These are phyloP conservation scores for Xiphydria camelus DNA, from an alignment of 2,888 invertebrate species.

Conservation along the genomic window DNA sequence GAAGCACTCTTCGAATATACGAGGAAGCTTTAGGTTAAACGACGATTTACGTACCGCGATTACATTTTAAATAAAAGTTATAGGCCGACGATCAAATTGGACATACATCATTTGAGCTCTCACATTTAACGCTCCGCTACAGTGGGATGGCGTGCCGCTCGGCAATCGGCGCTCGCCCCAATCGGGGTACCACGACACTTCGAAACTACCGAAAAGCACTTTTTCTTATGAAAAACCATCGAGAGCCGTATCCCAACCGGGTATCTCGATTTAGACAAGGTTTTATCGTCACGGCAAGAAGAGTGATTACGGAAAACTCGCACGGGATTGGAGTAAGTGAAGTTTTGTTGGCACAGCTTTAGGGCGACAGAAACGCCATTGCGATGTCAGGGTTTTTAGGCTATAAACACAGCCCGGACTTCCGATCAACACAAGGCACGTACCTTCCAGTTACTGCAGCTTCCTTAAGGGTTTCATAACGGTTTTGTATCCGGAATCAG, in stretches of 20 bases:
- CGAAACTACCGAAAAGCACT: constrained; percentile 28
- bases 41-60: no score
- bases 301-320: not conserved
- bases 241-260: not conserved
- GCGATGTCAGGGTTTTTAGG: constrained; percentile 54
- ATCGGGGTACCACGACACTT: constrained; percentile 23
- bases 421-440: constrained; percentile 29
- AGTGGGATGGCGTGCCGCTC: constrained; percentile 52
- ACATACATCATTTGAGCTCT: not conserved
- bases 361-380: constrained; percentile 51
- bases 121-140: constrained; percentile 25
- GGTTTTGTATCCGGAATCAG: constrained; percentile 44
- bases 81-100: not conserved
- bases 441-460: constrained; percentile 46
- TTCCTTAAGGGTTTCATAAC: constrained; percentile 43
- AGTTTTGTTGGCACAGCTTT: constrained; percentile 32
- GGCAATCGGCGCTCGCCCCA: constrained; percentile 37
- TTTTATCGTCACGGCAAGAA: not conserved
- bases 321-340: not conserved
- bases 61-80: no score
- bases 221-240: constrained; percentile 20
- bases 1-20: no score
- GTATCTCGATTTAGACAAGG: not conserved
- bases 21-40: no score
- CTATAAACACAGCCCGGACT: constrained; percentile 50